Conservation (phyloP, 2,113 vertebrate genomes). For the Macrotis lagotis region DNA sequence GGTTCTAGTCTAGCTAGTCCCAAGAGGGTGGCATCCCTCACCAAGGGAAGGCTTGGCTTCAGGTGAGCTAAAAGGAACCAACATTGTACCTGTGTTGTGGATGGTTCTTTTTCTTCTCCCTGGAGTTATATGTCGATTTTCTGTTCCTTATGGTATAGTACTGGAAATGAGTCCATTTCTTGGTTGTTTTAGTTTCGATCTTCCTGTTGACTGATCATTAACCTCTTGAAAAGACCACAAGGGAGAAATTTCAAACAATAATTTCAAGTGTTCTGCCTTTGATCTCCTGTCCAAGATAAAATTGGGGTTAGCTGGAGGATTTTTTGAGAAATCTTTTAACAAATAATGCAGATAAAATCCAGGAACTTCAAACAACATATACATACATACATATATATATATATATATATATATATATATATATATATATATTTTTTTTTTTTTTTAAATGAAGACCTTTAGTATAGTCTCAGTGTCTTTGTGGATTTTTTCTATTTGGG, state of each 20-base stretch:
- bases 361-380: neutral
- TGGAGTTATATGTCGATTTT: neutral
- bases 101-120: neutral
- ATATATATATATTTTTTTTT: too few species aligned
- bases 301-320: neutral
- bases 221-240: neutral
- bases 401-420: too few species aligned
- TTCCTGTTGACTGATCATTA: neutral
- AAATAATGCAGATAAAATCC: slow-evolving; percentile 29
- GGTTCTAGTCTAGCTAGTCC: slow-evolving; percentile 33
- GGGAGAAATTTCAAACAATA: slow-evolving; percentile 9
- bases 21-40: neutral
- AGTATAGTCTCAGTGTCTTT: neutral
- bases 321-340: slow-evolving; percentile 19
- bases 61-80: neutral
- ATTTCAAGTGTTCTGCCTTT: neutral
- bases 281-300: neutral
- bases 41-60: neutral
- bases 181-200: neutral
- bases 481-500: neutral
- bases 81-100: neutral
- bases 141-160: neutral
- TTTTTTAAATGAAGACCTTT: neutral
- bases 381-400: too few species aligned
- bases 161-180: neutral